Conservation (phyloP, 2,797 vertebrate species). For the Lithobates sylvaticus region DNA sequence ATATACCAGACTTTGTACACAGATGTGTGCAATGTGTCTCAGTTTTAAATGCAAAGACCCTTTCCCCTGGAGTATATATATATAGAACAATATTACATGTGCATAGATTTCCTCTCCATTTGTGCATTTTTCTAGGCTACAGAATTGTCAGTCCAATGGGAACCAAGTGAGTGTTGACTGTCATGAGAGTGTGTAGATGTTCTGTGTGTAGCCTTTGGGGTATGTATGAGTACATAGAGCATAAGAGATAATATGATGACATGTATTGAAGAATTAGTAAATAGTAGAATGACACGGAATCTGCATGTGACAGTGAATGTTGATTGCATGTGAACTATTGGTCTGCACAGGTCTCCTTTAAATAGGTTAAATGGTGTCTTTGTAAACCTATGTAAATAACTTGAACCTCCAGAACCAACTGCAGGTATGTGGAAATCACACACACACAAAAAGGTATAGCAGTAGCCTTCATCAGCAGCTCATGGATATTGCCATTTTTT, state of each 20-base stretch:
- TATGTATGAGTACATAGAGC: background rate
- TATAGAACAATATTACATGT: constrained; percentile 37
- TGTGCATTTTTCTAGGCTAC: constrained; percentile 55
- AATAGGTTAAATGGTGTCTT: background rate
- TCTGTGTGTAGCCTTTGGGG: background rate
- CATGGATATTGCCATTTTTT: too few relatives aligned
- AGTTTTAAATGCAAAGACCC: background rate
- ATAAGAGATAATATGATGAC: background rate
- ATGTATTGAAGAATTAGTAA: background rate
- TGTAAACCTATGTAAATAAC: background rate
- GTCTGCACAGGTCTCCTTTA: background rate
- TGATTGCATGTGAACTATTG: background rate
- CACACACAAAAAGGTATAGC: background rate
- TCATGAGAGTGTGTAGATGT: background rate
- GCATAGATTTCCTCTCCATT: constrained; percentile 69
- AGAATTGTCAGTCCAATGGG: constrained; percentile 15
- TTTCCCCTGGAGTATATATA: background rate
- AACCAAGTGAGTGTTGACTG: constrained; percentile 32
- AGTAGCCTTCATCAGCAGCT: background rate
- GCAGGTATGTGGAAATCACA: too few relatives aligned
- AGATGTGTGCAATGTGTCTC: constrained; percentile 21
- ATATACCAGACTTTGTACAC: background rate
- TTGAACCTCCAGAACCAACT: too few relatives aligned
- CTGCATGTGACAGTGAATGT: background rate
- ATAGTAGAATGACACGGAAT: background rate